These are phyloP conservation scores for Antennarius maculatus DNA, from an alignment of 2,797 vertebrate species.

Conservation along the genomic window DNA sequence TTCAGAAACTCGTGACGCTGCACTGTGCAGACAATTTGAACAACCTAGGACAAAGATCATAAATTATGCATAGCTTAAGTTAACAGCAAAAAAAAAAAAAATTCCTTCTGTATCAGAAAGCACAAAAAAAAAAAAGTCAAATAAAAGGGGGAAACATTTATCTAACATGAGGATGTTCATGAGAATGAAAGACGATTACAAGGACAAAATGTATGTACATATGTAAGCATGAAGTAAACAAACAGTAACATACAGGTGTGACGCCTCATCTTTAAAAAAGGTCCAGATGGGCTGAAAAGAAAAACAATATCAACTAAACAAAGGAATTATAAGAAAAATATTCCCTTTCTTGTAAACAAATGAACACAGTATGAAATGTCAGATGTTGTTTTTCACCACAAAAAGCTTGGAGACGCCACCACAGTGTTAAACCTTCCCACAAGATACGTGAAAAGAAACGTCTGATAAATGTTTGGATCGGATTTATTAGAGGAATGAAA, in stretches of 20 bases:
- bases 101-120: conserved; percentile 47
- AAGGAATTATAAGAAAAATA: conserved; percentile 58
- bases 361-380: conserved; percentile 48
- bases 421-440: conserved; percentile 30
- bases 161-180: conserved; percentile 31
- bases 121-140: conserved; percentile 10
- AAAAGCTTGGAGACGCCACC: conserved; percentile 34
- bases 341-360: conserved; percentile 79
- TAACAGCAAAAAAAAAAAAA: conserved; percentile 65
- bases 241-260: conserved; percentile 33
- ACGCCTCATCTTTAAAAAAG: background rate
- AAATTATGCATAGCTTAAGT: conserved; percentile 76
- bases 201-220: conserved; percentile 41
- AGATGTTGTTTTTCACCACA: conserved; percentile 36
- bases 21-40: conserved; percentile 33
- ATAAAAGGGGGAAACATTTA: conserved; percentile 16
- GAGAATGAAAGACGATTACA: conserved; percentile 17
- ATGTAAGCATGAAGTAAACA: conserved; percentile 52
- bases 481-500: conserved; percentile 40
- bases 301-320: conserved; percentile 6
- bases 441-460: conserved; percentile 15
- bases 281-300: background rate
- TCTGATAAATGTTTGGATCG: conserved; percentile 56
- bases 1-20: conserved; percentile 36
- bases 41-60: conserved; percentile 49